Evolutionary conservation across 2,113 vertebrate genomes (phyloP).

Genomic region (Illadopsis cleaveri): DNA sequence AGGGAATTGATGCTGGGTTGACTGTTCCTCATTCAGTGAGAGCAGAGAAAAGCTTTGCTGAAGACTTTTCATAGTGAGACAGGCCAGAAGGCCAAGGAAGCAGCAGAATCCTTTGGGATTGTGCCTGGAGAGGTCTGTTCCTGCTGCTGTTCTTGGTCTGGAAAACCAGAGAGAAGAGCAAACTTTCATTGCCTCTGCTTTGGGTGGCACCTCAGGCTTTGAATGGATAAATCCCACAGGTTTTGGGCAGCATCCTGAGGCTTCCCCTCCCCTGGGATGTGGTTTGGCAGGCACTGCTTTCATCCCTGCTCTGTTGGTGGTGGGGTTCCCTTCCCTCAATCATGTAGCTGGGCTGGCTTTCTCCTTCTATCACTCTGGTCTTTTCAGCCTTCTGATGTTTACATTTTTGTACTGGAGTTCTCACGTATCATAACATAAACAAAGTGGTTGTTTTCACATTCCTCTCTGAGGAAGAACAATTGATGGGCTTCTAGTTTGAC

Average conservation of each 20-base stretch:
- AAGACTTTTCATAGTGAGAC: neutral
- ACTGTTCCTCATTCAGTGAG: neutral
- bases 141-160: neutral
- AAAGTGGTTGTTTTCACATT: too few relatives aligned
- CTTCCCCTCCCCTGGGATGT: neutral
- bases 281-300: neutral
- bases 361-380: too few relatives aligned
- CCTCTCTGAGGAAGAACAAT: too few relatives aligned
- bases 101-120: neutral
- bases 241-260: neutral
- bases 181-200: neutral
- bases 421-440: too few relatives aligned
- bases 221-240: neutral
- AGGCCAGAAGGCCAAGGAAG: neutral
- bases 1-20: neutral
- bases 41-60: neutral
- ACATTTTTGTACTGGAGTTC: too few relatives aligned
- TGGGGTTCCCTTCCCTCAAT: neutral
- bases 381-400: too few relatives aligned
- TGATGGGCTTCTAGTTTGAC: too few relatives aligned
- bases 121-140: neutral
- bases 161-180: neutral
- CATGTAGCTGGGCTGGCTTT: rapidly evolving
- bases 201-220: neutral
- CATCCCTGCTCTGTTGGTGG: rapidly evolving